Percentiles rank a stretch among this genome's conserved stretches.
Conservation (phyloP, 2,113 vertebrate genomes). For the Leucopsar rothschildi region DNA sequence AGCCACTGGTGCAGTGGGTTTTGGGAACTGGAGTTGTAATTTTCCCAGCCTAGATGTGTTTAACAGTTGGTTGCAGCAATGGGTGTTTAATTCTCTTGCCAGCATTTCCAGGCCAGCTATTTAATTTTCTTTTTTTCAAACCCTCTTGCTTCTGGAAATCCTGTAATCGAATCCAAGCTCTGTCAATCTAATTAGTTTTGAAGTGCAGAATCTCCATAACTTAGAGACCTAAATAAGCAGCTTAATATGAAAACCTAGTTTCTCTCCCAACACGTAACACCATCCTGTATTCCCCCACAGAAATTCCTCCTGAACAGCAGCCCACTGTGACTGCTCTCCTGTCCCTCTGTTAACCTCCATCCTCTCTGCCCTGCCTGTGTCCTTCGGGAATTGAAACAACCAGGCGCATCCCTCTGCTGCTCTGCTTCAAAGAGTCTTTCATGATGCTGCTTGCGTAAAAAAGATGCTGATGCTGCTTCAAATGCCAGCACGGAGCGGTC, state of each 20-base stretch:
- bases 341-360: background rate
- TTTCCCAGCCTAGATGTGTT: background rate
- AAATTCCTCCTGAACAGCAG: background rate
- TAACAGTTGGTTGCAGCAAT: conserved; percentile 34
- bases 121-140: conserved; percentile 28
- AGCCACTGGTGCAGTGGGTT: background rate
- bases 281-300: background rate
- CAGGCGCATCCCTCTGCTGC: background rate
- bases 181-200: conserved; percentile 68
- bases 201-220: conserved; percentile 50
- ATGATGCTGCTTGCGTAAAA: background rate
- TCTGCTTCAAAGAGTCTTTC: background rate
- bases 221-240: conserved; percentile 60
- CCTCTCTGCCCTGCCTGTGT: background rate
- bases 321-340: background rate
- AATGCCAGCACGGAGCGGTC: background rate
- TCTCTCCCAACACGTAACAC: background rate
- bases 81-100: conserved; percentile 42
- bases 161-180: conserved; percentile 49
- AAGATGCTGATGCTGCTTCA: background rate
- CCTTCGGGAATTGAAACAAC: accelerated
- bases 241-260: conserved; percentile 59
- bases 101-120: conserved; percentile 35
- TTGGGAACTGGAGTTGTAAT: background rate
- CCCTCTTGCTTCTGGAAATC: conserved; percentile 51